phyloP scores from a whole-genome alignment of 2,797 vertebrate genomes.

The Arctocebus calabarensis region DNA sequence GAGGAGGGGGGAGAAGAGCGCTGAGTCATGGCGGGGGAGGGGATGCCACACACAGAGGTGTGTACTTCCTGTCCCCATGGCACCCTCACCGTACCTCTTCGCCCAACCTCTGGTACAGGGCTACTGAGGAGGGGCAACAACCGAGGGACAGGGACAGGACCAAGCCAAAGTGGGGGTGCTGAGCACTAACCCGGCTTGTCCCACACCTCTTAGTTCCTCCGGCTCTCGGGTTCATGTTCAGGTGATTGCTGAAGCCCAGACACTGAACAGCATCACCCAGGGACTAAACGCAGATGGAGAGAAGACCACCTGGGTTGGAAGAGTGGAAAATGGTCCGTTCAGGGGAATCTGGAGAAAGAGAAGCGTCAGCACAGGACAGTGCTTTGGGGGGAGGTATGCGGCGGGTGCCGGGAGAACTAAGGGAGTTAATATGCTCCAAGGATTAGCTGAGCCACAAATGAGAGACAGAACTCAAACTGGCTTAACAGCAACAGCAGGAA shows the following conservation, averaged over 20 bases:
- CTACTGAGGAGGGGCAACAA: too few species aligned
- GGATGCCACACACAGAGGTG: rapidly evolving
- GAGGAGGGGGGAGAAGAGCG: not conserved
- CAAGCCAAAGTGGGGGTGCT: not conserved
- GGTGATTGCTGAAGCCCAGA: not conserved
- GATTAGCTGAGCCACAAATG: not conserved
- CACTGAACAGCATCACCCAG: not conserved
- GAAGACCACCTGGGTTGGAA: not conserved
- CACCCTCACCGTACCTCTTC: rapidly evolving
- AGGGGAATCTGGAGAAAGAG: not conserved
- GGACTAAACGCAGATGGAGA: not conserved
- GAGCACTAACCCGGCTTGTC: rapidly evolving
- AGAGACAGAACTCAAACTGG: not conserved
- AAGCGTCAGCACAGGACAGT: not conserved
- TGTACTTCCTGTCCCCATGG: not conserved
- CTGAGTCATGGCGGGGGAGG: not conserved
- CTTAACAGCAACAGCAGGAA: not conserved
- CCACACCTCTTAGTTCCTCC: not conserved
- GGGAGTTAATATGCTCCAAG: not conserved
- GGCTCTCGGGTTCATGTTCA: not conserved
- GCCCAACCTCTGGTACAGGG: too few species aligned
- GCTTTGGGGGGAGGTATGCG: not conserved
- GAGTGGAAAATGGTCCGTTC: not conserved
- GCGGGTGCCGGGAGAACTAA: not conserved
- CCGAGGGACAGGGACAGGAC: rapidly evolving